Conservation (phyloP, 2,888 invertebrate species). For the Ganaspis brasiliensis region DNA sequence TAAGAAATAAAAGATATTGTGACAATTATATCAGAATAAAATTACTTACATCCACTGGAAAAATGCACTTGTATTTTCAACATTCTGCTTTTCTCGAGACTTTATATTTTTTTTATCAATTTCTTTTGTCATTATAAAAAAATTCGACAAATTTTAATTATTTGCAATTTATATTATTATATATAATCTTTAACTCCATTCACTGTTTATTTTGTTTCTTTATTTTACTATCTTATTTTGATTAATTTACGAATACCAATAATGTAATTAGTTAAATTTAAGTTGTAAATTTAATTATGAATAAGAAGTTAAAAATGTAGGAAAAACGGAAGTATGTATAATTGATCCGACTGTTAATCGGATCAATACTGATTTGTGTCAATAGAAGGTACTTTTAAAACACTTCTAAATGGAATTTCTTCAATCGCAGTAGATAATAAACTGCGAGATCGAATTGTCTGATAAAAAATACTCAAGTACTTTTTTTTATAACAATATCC, state of each 20-base stretch:
- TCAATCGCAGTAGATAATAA: conserved; percentile 26
- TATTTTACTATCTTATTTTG: no score
- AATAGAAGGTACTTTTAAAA: conserved; percentile 15
- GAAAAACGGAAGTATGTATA: not conserved
- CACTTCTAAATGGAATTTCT: conserved; percentile 3
- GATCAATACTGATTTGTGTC: conserved; percentile 41
- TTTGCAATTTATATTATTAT: no score
- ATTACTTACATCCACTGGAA: conserved; percentile 25
- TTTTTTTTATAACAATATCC: not conserved
- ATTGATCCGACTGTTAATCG: conserved; percentile 35
- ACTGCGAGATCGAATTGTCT: conserved; percentile 9
- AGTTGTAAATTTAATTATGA: not conserved
- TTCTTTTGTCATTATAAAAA: not conserved
- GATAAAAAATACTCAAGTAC: conserved; percentile 7
- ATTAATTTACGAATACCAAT: no score
- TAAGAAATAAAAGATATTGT: no score
- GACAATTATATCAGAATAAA: no score
- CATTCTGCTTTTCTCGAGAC: not conserved
- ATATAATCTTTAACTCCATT: no score
- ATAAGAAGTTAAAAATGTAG: not conserved
- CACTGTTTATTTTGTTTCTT: no score
- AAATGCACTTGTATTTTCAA: not conserved
- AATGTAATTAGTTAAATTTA: no score
- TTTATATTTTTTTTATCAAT: not conserved
- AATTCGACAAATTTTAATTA: no score